Conservation (phyloP, 2,888 invertebrate species). For the Dermolepida albohirtum region DNA sequence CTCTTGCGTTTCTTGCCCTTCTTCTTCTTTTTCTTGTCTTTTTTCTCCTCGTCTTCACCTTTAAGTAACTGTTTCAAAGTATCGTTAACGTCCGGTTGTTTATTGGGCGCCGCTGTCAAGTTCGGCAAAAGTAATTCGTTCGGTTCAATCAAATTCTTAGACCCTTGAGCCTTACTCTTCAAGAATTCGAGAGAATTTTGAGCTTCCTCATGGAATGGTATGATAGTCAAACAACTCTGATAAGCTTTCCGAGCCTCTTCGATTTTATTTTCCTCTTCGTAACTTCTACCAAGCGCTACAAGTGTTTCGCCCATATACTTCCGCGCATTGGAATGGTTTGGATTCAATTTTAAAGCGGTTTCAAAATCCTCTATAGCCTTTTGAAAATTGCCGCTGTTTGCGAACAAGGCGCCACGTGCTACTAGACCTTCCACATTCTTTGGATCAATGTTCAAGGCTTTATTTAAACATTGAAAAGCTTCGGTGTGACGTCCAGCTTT, state of each 20-base stretch:
- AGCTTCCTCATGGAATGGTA: conserved; percentile 90
- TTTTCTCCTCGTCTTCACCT: conserved; percentile 67
- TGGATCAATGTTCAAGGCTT: conserved; percentile 91
- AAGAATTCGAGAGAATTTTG: conserved; percentile 85
- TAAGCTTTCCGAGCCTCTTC: conserved; percentile 88
- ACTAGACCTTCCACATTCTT: conserved; percentile 93
- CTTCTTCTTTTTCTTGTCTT: conserved; percentile 75
- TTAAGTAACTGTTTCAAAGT: conserved; percentile 74
- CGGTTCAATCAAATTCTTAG: conserved; percentile 74
- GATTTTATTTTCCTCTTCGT: conserved; percentile 87
- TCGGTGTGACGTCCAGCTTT: conserved; percentile 93
- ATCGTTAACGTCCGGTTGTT: conserved; percentile 71
- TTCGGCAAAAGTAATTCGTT: conserved; percentile 73
- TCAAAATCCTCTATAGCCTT: conserved; percentile 96
- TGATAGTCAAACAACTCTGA: conserved; percentile 84
- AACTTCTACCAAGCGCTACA: conserved; percentile 88
- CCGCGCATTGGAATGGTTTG: conserved; percentile 90
- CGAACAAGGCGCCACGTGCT: conserved; percentile 91
- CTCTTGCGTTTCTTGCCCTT: conserved; percentile 74
- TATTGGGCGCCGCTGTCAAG: conserved; percentile 66
- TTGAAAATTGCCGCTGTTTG: conserved; percentile 93
- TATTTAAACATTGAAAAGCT: conserved; percentile 94
- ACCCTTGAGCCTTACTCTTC: conserved; percentile 73
- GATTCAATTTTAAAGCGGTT: conserved; percentile 87
- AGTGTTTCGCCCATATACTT: conserved; percentile 95